Evolutionary conservation across 2,888 invertebrate species (phyloP), one percentile per base, ranked within the genome.

Genomic region (Ichneumon xanthorius): DNA sequence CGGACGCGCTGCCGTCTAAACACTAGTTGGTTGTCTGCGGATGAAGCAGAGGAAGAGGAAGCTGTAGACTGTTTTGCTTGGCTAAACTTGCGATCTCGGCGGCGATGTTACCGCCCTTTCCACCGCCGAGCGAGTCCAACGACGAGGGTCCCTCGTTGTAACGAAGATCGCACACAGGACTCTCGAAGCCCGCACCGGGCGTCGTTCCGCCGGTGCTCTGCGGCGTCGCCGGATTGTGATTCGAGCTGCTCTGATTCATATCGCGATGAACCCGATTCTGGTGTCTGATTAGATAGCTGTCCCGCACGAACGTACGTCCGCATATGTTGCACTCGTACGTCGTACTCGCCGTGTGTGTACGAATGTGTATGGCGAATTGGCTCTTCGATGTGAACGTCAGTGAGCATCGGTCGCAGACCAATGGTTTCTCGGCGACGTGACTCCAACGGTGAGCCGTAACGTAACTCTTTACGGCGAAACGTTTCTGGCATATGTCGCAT

Each of bases 401-500:
- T 89, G 96, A 96, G 94, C 97, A 96, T 88, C 96, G 95, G 91
- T 96, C 96, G 94, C 97, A 97, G 89, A 96, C 96, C 90, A 97
- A 92, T 53, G 96, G 96, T 94, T 96, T 96, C 92, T 97, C 97
- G 5, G 96, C 96, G 77, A 97, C 96, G 94, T 97, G 97, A 73
- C 97, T 96, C 97, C 97, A 97, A 89, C 96, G 96, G 93, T 97
- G 97, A 68, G 97, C 97, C 87, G 96, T 96, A 82, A 97, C 96
- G 91, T 97, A 97, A 92, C 97, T 97, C 94, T 97, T 97, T 87
- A 97, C 97, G 61, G 97, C 97, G 93, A 97, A 97, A 90, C 96
- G 95, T 94, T 97, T 97, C 92, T 96, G 96, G 94, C 97, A 97
- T 90, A 97, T 96, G 94, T 97, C 96, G 94, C 97, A 97, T 88